Conservation (phyloP, 2,888 invertebrate genomes). For the Latrodectus hesperus region DNA sequence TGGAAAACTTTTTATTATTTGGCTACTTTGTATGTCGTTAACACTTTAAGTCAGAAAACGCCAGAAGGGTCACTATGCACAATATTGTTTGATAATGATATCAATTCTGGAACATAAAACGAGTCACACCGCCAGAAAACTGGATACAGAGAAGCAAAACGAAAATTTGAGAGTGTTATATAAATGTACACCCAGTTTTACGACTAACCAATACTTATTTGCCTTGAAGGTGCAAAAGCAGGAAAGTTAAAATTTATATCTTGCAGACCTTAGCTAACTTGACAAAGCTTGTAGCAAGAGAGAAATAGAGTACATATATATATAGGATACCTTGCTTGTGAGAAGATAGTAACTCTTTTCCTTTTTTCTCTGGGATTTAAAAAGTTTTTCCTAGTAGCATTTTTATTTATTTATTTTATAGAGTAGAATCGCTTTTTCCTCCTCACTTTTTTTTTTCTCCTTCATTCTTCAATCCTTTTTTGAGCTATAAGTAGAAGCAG, state of each 20-base stretch:
- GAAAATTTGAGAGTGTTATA: not conserved
- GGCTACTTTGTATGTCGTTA: not conserved
- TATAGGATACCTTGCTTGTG: not conserved
- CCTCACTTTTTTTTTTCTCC: not conserved
- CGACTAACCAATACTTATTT: not conserved
- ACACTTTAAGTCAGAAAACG: not conserved
- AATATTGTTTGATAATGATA: slow-evolving; percentile 10
- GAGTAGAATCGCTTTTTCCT: slow-evolving; percentile 7
- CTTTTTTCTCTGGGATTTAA: not conserved
- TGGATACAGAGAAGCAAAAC: not conserved
- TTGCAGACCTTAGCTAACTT: slow-evolving; percentile 6
- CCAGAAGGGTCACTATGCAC: not conserved
- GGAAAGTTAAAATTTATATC: slow-evolving; percentile 15
- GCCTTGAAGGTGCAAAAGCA: not conserved
- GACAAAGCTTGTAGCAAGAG: not conserved
- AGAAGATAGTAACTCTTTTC: not conserved
- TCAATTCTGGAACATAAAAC: slow-evolving; percentile 18
- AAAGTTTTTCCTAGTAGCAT: not conserved
- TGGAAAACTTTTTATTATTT: no score
- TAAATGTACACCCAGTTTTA: not conserved
- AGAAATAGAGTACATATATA: not conserved
- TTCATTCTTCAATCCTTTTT: not conserved
- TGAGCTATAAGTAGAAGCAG: slow-evolving; percentile 14
- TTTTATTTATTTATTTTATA: slow-evolving; percentile 5
- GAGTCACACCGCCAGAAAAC: not conserved